Base-by-base conservation (phyloP, 1,140 invertebrate species). In the Drosophila nikananu region DNA sequence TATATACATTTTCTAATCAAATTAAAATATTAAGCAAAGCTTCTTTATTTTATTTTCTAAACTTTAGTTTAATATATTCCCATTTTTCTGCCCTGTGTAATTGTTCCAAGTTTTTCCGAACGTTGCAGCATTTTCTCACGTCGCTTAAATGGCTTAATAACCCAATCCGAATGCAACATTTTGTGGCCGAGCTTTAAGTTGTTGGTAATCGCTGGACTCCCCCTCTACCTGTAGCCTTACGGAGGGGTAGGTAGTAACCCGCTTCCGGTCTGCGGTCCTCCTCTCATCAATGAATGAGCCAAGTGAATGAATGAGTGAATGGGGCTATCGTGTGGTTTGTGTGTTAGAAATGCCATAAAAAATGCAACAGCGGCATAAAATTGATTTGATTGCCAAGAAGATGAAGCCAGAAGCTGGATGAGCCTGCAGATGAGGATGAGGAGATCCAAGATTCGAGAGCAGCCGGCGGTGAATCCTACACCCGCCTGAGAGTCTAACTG, bases 71-170 rank as follows among this genome's bases (percentile, higher is more conserved):
- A 13, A 25, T 51, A 27, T 19, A 17, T 2, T 1, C 1, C 7
- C 0, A 0, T 0, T 19, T 65, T 70, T 65, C 21, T 49, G 25
- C 7, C 15, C 5, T 15, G 66, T 71, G 67, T 48, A 71, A 41
- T 32, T 63, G 30, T 27, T 17, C 10, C 54, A 27, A 19, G 67
- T 9, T 73, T 73, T 78, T 59, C 65, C 76, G 39, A 78, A 62
- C 51, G 75, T 46, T 75, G 30, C 61, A 77, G 57, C 75, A 80
- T 80, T 80, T 80, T 80, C 77, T 80, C 77, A 80, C 77, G 77
- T 80, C 77, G 75, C 67, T 72, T 64, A 80, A 79, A 80, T 80
- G 77, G 77, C 77, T 80, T 79, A 80, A 80, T 80, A 80, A 80
- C 77, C 77, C 75, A 78, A 78, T 78, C 75, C 65, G 55, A 67